These are phyloP conservation scores for Varanus komodoensis DNA, from an alignment of 2,113 vertebrate genomes.

Conservation along the genomic window DNA sequence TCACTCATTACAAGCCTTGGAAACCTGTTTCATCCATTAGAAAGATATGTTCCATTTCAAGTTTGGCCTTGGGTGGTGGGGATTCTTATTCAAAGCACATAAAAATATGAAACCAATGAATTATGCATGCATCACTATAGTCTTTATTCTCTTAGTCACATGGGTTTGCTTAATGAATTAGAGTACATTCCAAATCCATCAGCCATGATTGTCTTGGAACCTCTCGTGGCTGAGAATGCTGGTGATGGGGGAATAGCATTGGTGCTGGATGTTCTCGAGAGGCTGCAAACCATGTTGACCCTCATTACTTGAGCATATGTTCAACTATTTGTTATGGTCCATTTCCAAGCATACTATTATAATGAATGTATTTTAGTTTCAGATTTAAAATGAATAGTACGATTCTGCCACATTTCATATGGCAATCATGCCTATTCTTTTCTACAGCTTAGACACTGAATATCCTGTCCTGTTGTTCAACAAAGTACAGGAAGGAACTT, in stretches of 20 bases:
- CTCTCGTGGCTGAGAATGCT: not conserved
- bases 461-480: not conserved
- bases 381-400: constrained; percentile 29
- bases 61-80: no score
- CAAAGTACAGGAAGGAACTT: not conserved
- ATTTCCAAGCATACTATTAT: constrained; percentile 37
- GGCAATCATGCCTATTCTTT: constrained; percentile 26
- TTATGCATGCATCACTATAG: not conserved
- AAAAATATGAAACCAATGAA: no score
- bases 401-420: constrained; percentile 32
- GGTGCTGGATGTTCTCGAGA: constrained; percentile 1
- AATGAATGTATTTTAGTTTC: constrained; percentile 23
- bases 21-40: no score
- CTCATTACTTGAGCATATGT: constrained; percentile 32
- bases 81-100: no score
- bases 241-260: not conserved
- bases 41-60: no score
- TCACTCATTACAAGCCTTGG: no score
- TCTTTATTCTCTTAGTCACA: not conserved
- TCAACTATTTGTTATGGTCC: constrained; percentile 18
- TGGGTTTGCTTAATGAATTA: not conserved
- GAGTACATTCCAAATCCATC: not conserved
- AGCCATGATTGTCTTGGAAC: not conserved
- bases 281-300: constrained; percentile 1
- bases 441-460: constrained; percentile 18